phyloP scores from a whole-genome alignment of 2,797 vertebrate species.

The Siniperca undulata region DNA sequence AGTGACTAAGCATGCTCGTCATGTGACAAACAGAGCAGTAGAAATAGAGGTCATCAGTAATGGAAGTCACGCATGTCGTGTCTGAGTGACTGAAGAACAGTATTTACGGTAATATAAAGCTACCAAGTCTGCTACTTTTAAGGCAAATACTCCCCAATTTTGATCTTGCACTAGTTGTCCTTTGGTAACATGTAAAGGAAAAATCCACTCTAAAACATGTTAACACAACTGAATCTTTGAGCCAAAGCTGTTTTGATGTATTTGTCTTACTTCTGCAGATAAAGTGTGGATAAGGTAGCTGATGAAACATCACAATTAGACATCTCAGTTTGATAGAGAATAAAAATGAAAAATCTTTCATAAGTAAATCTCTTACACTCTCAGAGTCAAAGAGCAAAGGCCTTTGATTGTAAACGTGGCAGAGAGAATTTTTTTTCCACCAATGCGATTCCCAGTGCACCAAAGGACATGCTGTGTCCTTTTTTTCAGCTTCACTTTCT shows the following conservation, averaged over 20 bases:
- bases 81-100: not conserved
- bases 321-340: not conserved
- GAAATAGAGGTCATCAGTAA: constrained; percentile 44
- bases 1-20: constrained; percentile 27
- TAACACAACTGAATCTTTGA: not conserved
- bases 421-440: not conserved
- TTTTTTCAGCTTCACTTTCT: not conserved
- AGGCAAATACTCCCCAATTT: not conserved
- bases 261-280: not conserved
- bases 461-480: not conserved
- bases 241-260: not conserved
- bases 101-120: too few species aligned
- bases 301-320: not conserved
- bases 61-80: constrained; percentile 35
- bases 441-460: not conserved
- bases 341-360: not conserved
- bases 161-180: too few species aligned
- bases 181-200: not conserved
- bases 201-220: not conserved
- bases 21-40: constrained; percentile 37
- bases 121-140: not conserved
- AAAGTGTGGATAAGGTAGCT: not conserved
- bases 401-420: not conserved
- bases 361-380: not conserved
- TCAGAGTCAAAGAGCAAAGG: not conserved